Evolutionary conservation across 2,888 invertebrate species (phyloP), one percentile per base, ranked within the genome.

Genomic region (Pyrrhosoma nymphula): DNA sequence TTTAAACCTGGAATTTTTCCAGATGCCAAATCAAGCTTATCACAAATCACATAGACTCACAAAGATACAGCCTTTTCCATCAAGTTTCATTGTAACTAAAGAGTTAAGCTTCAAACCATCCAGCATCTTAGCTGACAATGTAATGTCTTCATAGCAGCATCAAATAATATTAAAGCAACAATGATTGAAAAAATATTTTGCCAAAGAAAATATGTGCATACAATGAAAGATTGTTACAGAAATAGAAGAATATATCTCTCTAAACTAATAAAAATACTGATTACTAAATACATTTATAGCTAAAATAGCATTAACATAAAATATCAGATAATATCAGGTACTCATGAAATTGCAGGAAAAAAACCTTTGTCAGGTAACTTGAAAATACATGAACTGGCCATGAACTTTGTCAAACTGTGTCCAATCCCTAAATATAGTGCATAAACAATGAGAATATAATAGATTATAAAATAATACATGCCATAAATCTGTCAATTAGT

Each of bases 281-380:
- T 82, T 35, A 82, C 82, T 82, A 35, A 82, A 82, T 82, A 82
- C 12, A 82, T 82, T 69, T 16, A 35, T 18, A 4, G 30, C 35
- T 82, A 10, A 35, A 82, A 35, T 35, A 82, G 35, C 30, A 82
- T 82, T 26, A 82, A 82, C n/a, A 35, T 82, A 35, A 82, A 82
- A 35, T 35, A 82, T 82, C 4, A 35, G 82, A 35, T 82, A 82
- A 82, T 82, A 82, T 82, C 82, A 82, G 82, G 82, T 82, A 82
- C 82, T 82, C 82, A 82, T 82, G 82, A 82, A 35, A 82, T 82
- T 82, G 82, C 30, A 82, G 82, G 82, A 14, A 35, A 82, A 82
- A 30, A 82, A 82, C 82, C 82, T 82, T 35, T 82, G 35, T 82
- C 82, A 82, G 82, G 82, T 82, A 82, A 82, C 82, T 82, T 30